Percentiles rank a stretch among this genome's conserved stretches.
These are phyloP conservation scores for Tetheella fluctuosa DNA, from an alignment of 2,888 invertebrate genomes.

Conservation along the genomic window DNA sequence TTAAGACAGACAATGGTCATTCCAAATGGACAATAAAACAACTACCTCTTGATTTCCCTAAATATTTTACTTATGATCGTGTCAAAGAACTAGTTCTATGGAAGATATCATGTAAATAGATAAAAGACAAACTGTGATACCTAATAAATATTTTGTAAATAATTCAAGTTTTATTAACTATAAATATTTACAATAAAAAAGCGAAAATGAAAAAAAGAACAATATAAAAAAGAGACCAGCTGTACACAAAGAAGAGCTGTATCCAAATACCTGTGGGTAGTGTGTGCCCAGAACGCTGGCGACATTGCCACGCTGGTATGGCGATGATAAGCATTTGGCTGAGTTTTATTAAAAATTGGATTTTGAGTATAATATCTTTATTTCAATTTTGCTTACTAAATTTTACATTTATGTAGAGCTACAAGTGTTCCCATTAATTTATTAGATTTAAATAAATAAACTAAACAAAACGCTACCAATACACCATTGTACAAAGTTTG, in stretches of 20 bases:
- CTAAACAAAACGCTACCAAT: constrained; percentile 46
- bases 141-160: constrained; percentile 35
- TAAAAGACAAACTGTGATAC: constrained; percentile 49
- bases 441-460: constrained; percentile 47
- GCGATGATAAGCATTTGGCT: too few species aligned
- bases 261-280: too few species aligned
- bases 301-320: too few species aligned
- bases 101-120: constrained; percentile 83
- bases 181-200: too few species aligned
- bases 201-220: too few species aligned
- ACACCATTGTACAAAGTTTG: constrained; percentile 37
- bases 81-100: constrained; percentile 90
- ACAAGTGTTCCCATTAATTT: constrained; percentile 17
- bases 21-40: constrained; percentile 85
- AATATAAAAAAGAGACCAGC: too few species aligned
- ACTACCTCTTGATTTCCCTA: constrained; percentile 88
- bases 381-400: constrained; percentile 39
- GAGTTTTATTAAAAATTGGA: constrained; percentile 19
- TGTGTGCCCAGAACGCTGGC: too few species aligned
- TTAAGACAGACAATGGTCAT: constrained; percentile 70
- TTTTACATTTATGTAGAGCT: constrained; percentile 1
- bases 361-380: constrained; percentile 35
- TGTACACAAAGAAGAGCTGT: too few species aligned
- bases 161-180: too few species aligned
- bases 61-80: constrained; percentile 92